phyloP scores from a whole-genome alignment of 1,140 invertebrate genomes.

The Nasonia vitripennis region DNA sequence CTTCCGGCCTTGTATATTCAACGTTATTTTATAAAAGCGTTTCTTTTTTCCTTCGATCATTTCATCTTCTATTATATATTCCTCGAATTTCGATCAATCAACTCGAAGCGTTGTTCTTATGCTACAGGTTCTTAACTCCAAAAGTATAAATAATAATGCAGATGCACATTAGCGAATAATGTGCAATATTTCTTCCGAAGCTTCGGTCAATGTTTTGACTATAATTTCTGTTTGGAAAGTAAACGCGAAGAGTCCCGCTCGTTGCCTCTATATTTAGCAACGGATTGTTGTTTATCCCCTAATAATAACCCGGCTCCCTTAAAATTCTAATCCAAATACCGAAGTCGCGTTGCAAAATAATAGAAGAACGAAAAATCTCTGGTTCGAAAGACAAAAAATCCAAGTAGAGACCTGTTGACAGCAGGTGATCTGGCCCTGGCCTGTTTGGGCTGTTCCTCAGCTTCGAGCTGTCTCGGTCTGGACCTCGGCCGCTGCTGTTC shows the following conservation, averaged over 20 bases:
- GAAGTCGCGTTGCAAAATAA: neutral
- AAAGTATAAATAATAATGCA: too few species aligned
- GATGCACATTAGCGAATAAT: too few species aligned
- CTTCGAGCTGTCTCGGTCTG: neutral
- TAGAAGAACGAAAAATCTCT: neutral
- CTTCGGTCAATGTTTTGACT: neutral
- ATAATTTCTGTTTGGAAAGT: neutral
- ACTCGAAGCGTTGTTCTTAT: too few species aligned
- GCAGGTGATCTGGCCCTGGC: conserved; percentile 24
- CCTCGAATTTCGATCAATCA: too few species aligned
- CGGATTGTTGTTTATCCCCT: too few species aligned
- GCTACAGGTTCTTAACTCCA: too few species aligned
- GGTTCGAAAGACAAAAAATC: neutral
- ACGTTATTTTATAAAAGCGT: neutral
- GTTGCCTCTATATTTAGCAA: neutral
- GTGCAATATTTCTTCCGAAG: too few species aligned
- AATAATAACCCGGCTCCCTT: too few species aligned
- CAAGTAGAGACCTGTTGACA: conserved; percentile 28
- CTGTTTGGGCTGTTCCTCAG: neutral
- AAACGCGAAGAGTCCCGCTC: neutral
- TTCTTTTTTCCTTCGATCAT: too few species aligned
- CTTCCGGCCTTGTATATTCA: neutral
- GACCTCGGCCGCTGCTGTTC: conserved; percentile 32
- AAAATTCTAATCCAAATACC: neutral
- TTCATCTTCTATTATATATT: too few species aligned